Percentiles rank a stretch among this genome's conserved stretches.
Conservation (phyloP, 2,888 invertebrate genomes). For the Spodoptera littoralis region DNA sequence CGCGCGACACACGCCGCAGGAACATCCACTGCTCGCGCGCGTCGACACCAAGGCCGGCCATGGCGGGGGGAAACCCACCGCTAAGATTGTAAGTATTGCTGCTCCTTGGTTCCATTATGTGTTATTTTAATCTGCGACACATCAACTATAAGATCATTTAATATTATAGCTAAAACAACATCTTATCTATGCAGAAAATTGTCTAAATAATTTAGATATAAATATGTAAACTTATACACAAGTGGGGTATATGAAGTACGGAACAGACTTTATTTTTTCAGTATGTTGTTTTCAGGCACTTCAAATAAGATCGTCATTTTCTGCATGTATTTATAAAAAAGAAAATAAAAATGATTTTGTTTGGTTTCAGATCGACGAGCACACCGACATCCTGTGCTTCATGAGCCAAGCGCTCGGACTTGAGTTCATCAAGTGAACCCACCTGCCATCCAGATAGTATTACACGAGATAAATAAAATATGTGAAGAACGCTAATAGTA, state of each 20-base stretch:
- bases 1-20: slow-evolving; percentile 89
- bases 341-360: neutral
- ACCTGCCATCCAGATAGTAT: slow-evolving; percentile 66
- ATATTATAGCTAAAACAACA: too few species aligned
- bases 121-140: too few species aligned
- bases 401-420: slow-evolving; percentile 92
- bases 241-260: too few species aligned
- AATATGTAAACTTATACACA: too few species aligned
- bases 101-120: too few species aligned
- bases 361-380: slow-evolving; percentile 95
- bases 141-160: too few species aligned
- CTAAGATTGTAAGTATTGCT: slow-evolving; percentile 85
- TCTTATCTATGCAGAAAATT: too few species aligned
- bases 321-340: too few species aligned
- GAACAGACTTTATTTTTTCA: too few species aligned
- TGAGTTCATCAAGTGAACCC: slow-evolving; percentile 83
- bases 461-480: slow-evolving; percentile 46
- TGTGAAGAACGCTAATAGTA: slow-evolving; percentile 71
- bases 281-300: too few species aligned
- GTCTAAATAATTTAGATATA: too few species aligned
- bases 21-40: slow-evolving; percentile 95
- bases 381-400: slow-evolving; percentile 96
- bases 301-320: too few species aligned
- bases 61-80: slow-evolving; percentile 98
- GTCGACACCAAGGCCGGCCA: slow-evolving; percentile 99